A percentile compares a stretch with the other conserved stretches of the same genome.
Conservation (phyloP, 2,113 vertebrate species). For the Sinocyclocheilus grahami region DNA sequence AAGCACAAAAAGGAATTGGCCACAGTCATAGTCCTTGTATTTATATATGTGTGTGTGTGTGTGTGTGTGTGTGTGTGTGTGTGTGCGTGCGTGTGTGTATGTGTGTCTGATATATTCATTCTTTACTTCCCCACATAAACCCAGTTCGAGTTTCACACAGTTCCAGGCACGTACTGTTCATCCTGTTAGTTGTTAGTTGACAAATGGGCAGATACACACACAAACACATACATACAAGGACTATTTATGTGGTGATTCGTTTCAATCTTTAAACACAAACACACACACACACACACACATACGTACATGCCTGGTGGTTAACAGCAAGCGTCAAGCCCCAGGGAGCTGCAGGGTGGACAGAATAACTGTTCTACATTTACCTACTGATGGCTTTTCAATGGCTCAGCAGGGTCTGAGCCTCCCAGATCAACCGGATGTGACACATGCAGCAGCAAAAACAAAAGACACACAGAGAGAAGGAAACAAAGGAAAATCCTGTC, state of each 20-base stretch:
- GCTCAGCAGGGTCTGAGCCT: background rate
- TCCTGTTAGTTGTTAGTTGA: constrained; percentile 8
- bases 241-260: background rate
- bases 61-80: background rate
- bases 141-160: constrained; percentile 15
- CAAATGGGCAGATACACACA: background rate
- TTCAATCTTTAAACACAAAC: background rate
- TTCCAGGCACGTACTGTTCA: background rate
- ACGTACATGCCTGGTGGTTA: background rate
- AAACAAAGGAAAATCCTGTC: too few species aligned
- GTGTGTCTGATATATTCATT: background rate
- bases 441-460: background rate
- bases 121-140: background rate
- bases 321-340: background rate
- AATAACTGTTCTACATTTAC: constrained; percentile 12
- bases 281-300: background rate
- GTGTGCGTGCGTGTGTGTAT: background rate
- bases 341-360: constrained; percentile 12
- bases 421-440: background rate
- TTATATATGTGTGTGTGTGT: background rate
- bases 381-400: constrained; percentile 26
- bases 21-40: background rate
- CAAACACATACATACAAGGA: background rate
- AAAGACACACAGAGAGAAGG: background rate
- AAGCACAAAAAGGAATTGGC: background rate